Base-by-base conservation (phyloP, 1,140 invertebrate species). In the Littorina saxatilis region DNA sequence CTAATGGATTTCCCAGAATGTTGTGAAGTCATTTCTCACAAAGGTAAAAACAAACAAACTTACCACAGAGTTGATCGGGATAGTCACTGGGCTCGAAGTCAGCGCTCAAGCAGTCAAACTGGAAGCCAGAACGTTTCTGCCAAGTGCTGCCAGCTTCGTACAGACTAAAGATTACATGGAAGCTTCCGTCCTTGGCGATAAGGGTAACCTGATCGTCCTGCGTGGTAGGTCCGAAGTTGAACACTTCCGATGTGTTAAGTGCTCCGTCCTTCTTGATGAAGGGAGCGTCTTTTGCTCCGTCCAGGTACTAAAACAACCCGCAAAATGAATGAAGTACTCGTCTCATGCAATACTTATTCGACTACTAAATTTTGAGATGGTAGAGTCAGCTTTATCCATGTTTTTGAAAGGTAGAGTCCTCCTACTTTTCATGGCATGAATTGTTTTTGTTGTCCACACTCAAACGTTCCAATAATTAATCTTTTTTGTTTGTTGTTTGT, bases 181-280 rank as follows among this genome's bases (percentile, higher is more conserved):
- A 78, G 5, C 40, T 2, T 50, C 79, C 20, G 52, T 74, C 58
- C 66, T 84, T 52, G 29, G 37, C 63, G 35, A 52, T 58, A 61
- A 72, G 0, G 55, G 74, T 78, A 39, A 80, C 43, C 77, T 74
- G 29, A 0, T 37, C 29, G 47, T 58, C 32, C 4, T 47, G 17
- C 0, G 50, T 17, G 4, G 74, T 11, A 11, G 20, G 55, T 47
- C 74, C 43, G 74, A 76, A 39, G 13, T 76, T 50, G 9, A 76
- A 32, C 4, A 76, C 15, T 17, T 35, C 47, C 43, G 3, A 17
- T 29, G 43, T 58, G 47, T 39, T 29, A n/a, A 76, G 50, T 7
- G 29, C 32, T 35, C 74, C 74, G 50, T 23, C 74, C 47, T 58
- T 76, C n/a, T 37, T 76, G 27, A 13, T 76, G 74, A 58, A 76